These are phyloP conservation scores for Drosophila persimilis DNA, from an alignment of 1,140 invertebrate genomes.

Conservation along the genomic window DNA sequence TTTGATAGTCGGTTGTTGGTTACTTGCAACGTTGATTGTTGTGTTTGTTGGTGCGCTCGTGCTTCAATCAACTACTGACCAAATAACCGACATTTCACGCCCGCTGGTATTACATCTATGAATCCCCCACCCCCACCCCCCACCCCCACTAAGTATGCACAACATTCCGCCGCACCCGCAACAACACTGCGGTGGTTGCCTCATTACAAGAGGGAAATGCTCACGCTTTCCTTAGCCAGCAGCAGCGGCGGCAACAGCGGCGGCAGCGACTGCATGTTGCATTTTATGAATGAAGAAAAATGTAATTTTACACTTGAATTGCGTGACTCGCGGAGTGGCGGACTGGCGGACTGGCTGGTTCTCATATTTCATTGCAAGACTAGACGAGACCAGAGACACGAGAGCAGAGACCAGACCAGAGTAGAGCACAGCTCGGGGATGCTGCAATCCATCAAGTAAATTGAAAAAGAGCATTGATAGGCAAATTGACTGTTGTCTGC, in stretches of 20 bases:
- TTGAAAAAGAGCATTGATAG: slow-evolving; percentile 66
- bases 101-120: slow-evolving; percentile 60
- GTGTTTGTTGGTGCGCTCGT: slow-evolving; percentile 9
- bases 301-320: slow-evolving; percentile 76
- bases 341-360: slow-evolving; percentile 46
- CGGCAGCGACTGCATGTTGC: slow-evolving; percentile 38
- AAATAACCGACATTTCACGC: slow-evolving; percentile 73
- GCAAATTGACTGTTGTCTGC: slow-evolving; percentile 42
- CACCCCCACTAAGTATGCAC: neutral
- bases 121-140: neutral
- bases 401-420: neutral
- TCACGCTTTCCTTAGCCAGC: slow-evolving; percentile 64
- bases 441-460: slow-evolving; percentile 53
- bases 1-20: no score
- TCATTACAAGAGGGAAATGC: slow-evolving; percentile 68
- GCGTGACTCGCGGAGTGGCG: slow-evolving; percentile 63
- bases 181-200: slow-evolving; percentile 49
- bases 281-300: slow-evolving; percentile 68
- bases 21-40: slow-evolving; percentile 16
- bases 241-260: slow-evolving; percentile 3
- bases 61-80: slow-evolving; percentile 56
- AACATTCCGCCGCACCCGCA: slow-evolving; percentile 45
- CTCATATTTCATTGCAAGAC: slow-evolving; percentile 55
- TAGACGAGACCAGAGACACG: neutral
- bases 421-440: slow-evolving; percentile 13